Conservation (phyloP, 2,888 invertebrate genomes). For the Acanthoscelides obtectus region DNA sequence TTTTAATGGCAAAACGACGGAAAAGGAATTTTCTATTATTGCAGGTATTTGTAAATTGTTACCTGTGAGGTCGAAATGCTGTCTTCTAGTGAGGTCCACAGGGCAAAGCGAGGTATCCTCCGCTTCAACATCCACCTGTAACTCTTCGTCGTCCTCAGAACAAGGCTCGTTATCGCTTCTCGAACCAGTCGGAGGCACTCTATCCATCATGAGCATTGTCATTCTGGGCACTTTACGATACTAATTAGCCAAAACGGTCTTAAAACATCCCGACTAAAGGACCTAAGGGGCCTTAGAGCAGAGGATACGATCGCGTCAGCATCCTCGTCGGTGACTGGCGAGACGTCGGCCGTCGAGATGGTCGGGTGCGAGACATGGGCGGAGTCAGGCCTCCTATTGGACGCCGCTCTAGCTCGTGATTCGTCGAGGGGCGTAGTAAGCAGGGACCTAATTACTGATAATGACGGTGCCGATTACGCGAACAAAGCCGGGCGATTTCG, state of each 20-base stretch:
- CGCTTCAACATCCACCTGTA: slow-evolving; percentile 45
- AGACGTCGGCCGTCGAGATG: not conserved
- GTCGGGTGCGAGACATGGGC: not conserved
- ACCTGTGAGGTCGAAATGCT: slow-evolving; percentile 24
- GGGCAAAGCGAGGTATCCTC: slow-evolving; percentile 43
- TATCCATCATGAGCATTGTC: slow-evolving; percentile 53
- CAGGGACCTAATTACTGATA: not conserved
- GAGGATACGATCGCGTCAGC: not conserved
- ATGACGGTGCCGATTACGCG: not conserved
- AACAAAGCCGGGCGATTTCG: not conserved
- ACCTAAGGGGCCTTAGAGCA: not conserved
- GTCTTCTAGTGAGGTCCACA: slow-evolving; percentile 46
- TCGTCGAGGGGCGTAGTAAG: not conserved
- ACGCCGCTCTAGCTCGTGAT: not conserved
- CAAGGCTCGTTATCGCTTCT: slow-evolving; percentile 44
- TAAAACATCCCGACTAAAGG: not conserved
- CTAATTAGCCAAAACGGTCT: not conserved
- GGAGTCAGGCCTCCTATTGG: not conserved
- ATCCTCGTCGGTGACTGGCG: not conserved
- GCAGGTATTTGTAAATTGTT: too few relatives aligned
- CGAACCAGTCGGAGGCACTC: slow-evolving; percentile 29
- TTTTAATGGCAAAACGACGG: too few relatives aligned
- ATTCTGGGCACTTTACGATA: slow-evolving; percentile 32
- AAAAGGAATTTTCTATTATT: too few relatives aligned
- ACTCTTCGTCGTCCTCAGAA: slow-evolving; percentile 41